Evolutionary conservation across 2,888 invertebrate species (phyloP).

Genomic region (Scotopteryx bipunctaria): DNA sequence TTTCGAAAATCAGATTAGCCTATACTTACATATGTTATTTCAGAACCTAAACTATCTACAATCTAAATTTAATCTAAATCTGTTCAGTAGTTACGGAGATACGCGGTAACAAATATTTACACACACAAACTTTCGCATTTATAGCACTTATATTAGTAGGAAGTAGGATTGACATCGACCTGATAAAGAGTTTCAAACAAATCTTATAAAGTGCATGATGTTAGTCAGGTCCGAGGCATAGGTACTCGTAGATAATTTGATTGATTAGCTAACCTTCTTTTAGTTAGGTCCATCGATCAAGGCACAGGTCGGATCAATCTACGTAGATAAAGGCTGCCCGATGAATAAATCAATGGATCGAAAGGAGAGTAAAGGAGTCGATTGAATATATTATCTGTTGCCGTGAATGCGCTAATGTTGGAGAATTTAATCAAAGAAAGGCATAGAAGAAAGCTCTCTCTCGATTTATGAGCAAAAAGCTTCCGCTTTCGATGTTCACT

Average conservation of each 20-base stretch:
- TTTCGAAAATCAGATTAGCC: too few relatives aligned
- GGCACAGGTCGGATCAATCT: conserved; percentile 29
- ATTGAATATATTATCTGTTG: conserved; percentile 65
- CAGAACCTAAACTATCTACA: too few relatives aligned
- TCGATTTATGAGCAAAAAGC: conserved; percentile 62
- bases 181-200: background rate
- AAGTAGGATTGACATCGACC: background rate
- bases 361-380: conserved; percentile 51
- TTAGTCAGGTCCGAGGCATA: background rate
- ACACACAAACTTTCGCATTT: too few relatives aligned
- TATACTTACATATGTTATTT: too few relatives aligned
- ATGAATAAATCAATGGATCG: conserved; percentile 53
- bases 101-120: too few relatives aligned
- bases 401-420: conserved; percentile 65
- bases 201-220: background rate
- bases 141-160: too few relatives aligned
- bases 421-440: conserved; percentile 64
- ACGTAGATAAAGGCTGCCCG: conserved; percentile 32
- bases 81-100: too few relatives aligned
- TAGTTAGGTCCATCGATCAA: conserved; percentile 29
- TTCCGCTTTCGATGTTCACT: conserved; percentile 56
- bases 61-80: too few relatives aligned
- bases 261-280: conserved; percentile 28
- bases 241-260: conserved; percentile 23
- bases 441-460: conserved; percentile 54